Percentiles rank a stretch among this genome's conserved stretches.
Conservation (phyloP, 1,140 invertebrate genomes). For the Littorina saxatilis region DNA sequence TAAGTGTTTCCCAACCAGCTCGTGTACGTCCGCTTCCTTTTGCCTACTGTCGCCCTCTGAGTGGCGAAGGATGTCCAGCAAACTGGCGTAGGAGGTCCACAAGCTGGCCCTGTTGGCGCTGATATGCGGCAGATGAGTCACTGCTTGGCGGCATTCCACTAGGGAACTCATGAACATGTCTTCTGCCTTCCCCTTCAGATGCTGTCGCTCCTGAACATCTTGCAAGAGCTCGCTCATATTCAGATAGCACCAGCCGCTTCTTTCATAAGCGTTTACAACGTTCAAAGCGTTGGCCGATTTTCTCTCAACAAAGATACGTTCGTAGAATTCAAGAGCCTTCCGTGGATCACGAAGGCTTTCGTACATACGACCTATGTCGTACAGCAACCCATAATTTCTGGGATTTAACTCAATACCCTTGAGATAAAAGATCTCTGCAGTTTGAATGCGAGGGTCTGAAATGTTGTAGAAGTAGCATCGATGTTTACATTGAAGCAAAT, state of each 20-base stretch:
- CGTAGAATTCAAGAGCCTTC: slow-evolving; percentile 10
- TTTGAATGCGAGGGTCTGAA: neutral
- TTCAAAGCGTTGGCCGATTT: neutral
- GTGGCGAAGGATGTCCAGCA: neutral
- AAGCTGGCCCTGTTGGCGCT: neutral
- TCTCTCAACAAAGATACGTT: neutral
- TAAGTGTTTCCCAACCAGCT: slow-evolving; percentile 1
- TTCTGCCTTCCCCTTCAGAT: neutral
- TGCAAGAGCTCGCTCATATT: neutral
- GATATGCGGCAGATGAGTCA: neutral
- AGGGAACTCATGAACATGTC: slow-evolving; percentile 27
- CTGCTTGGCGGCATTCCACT: neutral
- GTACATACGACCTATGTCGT: neutral
- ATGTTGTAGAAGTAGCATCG: neutral
- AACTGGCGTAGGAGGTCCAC: neutral
- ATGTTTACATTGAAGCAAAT: neutral
- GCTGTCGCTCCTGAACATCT: neutral
- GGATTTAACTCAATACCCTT: neutral
- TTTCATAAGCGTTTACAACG: slow-evolving; percentile 14
- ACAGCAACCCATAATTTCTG: neutral
- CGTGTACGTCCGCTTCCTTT: neutral
- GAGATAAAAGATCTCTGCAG: neutral
- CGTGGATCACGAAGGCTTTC: neutral
- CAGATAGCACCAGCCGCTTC: neutral
- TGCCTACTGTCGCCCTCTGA: neutral